These are phyloP conservation scores for Solea senegalensis DNA, from an alignment of 2,113 vertebrate species.

Conservation along the genomic window DNA sequence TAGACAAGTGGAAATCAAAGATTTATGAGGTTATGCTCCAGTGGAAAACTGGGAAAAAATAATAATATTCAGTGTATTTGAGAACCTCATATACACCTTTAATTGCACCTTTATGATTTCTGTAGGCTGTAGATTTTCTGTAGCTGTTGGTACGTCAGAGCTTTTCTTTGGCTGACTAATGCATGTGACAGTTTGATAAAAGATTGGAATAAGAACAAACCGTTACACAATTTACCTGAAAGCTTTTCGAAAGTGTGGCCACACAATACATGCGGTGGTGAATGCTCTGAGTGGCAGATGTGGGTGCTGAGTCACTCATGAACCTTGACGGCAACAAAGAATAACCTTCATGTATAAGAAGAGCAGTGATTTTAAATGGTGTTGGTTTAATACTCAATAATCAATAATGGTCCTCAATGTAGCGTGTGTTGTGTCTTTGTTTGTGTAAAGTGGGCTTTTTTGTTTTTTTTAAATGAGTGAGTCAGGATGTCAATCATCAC, in stretches of 20 bases:
- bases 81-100: background rate
- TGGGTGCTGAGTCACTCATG: background rate
- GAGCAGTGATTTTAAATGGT: background rate
- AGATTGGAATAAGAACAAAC: too few species aligned
- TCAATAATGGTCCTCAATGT: background rate
- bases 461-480: too few species aligned
- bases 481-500: background rate
- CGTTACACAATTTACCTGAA: background rate
- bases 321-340: constrained; percentile 26
- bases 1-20: too few species aligned
- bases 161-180: too few species aligned
- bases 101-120: background rate
- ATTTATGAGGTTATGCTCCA: too few species aligned
- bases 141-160: too few species aligned
- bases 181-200: too few species aligned
- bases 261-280: background rate
- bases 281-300: background rate
- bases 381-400: background rate
- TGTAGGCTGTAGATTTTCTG: too few species aligned
- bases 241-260: background rate
- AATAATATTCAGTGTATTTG: background rate
- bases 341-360: background rate
- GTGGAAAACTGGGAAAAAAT: too few species aligned
- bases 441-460: too few species aligned
- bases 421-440: background rate